Evolutionary conservation across 2,113 vertebrate genomes (phyloP), one percentile per base, ranked within the genome.

Genomic region (Zosterops pallidus): DNA sequence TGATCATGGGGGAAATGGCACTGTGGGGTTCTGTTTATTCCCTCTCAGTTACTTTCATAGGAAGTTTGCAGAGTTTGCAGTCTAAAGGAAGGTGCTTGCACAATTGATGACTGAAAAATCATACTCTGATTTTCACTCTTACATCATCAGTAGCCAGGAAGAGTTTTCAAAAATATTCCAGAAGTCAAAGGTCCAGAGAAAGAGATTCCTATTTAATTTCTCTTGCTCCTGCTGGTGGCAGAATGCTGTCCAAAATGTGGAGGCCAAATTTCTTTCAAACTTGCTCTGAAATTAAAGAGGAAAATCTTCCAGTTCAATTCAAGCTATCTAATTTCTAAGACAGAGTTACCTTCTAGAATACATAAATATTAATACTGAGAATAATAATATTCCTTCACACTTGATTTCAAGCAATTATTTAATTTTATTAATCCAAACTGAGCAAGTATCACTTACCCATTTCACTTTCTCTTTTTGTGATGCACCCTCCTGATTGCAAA

Each of bases 351-450:
- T 88, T 94, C 55, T 78, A n/a, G 25, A 88, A 80, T 74, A 47
- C 8, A 39, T 74, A 88, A 94, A 83, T 90, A 90, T 77, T 83
- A 90, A 81, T 62, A 50, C 35, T 39, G 14, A 19, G 52, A 90
- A 86, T 74, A 67, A 90, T 65, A 93, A 63, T 72, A 37, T 80
- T 91, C 24, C n/a, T 95, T 93, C 19, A 31, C 31, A 60, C 19
- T 76, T 60, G 24, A 26, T 90, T 85, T 94, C 77, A 92, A 88
- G 44, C 26, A 87, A 53, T 82, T 90, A 71, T 41, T 90, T 92
- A 47, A 68, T 88, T 85, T 53, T 92, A 88, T 92, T 76, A 83
- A 62, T 80, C 37, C 41, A 20, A 64, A 24, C 12, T 87, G 57
- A 85, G 10, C 12, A 69, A 72, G 28, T 12, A 41, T 41, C 12